Percentiles rank a stretch among this genome's conserved stretches.
These are phyloP conservation scores for Triops cancriformis DNA, from an alignment of 1,140 invertebrate species.

Conservation along the genomic window DNA sequence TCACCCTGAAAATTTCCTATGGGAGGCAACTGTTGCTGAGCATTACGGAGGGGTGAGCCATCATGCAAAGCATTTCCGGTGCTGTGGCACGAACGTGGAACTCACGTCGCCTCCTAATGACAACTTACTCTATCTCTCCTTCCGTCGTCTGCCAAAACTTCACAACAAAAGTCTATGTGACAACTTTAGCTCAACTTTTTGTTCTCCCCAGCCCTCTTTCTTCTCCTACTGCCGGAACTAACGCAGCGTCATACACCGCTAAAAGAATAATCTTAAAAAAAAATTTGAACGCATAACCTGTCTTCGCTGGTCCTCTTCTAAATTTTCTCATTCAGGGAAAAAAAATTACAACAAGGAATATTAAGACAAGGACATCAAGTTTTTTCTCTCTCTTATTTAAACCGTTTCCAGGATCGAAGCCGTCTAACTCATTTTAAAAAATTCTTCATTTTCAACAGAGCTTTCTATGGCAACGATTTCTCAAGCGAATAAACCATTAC, in stretches of 20 bases:
- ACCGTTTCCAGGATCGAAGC: no score
- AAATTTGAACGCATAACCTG: no score
- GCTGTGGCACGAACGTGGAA: slow-evolving; percentile 1
- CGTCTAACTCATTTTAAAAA: background rate
- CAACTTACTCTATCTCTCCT: background rate
- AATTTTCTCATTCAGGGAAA: no score
- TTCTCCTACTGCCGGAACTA: no score
- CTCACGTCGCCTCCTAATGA: background rate
- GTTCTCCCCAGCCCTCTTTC: no score
- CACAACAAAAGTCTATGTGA: background rate
- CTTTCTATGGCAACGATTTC: background rate
- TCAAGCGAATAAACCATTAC: background rate
- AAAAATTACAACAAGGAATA: no score
- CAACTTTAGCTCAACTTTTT: background rate
- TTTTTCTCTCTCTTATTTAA: no score
- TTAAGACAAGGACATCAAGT: no score
- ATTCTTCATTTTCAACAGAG: background rate
- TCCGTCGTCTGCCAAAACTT: background rate
- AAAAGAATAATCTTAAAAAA: background rate
- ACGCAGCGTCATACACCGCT: background rate
- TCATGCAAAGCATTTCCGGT: slow-evolving; percentile 3
- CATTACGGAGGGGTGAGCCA: background rate
- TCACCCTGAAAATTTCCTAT: background rate
- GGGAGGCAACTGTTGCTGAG: background rate
- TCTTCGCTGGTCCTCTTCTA: no score